Evolutionary conservation across 2,888 invertebrate genomes (phyloP).

Genomic region (Pterostichus niger): DNA sequence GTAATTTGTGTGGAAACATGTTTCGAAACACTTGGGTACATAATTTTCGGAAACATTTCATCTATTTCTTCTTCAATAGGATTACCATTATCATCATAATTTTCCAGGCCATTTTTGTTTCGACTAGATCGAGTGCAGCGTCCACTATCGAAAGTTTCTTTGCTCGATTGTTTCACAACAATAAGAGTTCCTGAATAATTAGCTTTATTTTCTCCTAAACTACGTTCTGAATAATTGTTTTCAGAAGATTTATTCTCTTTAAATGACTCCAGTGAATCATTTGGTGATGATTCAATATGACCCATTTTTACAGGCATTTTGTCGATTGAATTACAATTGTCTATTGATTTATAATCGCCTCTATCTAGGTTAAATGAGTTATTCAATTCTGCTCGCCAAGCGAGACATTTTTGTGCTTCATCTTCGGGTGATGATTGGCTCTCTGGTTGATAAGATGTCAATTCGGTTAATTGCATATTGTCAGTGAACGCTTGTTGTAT

Average conservation of each 20-base stretch:
- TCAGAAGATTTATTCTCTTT: background rate
- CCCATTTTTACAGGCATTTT: constrained; percentile 1
- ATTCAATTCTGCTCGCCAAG: background rate
- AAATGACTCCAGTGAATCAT: background rate
- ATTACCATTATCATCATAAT: background rate
- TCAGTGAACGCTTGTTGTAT: constrained; percentile 2
- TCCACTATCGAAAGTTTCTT: background rate
- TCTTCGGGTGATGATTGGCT: background rate
- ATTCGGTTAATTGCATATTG: background rate
- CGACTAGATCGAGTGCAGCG: background rate
- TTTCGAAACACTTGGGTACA: background rate
- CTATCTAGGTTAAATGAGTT: constrained; percentile 16
- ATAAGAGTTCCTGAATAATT: background rate
- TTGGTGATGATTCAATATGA: constrained; percentile 1
- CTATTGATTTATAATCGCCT: constrained; percentile 30
- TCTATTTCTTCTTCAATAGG: background rate
- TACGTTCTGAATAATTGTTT: background rate
- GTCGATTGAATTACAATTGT: constrained; percentile 12
- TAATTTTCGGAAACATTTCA: constrained; percentile 16
- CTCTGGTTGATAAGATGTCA: background rate
- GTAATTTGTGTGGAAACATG: constrained; percentile 11
- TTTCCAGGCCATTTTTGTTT: background rate
- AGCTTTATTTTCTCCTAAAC: background rate
- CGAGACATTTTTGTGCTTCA: background rate
- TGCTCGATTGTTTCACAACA: background rate